Base-by-base conservation (phyloP, 2,113 vertebrate species). In the Oncorhynchus gorbuscha region DNA sequence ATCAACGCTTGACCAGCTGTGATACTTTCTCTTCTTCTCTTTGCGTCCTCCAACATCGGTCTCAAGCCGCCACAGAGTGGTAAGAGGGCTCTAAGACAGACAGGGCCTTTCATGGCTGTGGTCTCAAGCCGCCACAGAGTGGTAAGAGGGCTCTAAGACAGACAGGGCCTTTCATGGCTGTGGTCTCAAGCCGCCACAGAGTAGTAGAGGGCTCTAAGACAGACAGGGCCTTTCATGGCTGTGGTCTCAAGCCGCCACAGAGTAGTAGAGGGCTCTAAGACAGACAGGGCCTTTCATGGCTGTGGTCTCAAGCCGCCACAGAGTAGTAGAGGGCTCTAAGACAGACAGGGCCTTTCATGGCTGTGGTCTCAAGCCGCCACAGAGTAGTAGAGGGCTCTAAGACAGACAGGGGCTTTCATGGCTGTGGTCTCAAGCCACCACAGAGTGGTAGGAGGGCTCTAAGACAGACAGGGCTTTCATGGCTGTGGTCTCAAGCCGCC, bases 391-490 rank as follows among this genome's bases (percentile, higher is more conserved):
- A 12, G 39, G 18, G 12, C 45, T 80, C 48, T 18, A 74, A 77
- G 90, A 93, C 89, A 91, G 87, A 92, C 85, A 74, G 35, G 74
- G 75, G 69, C 91, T 94, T 92, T 89, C 87, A 89, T 83, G 78
- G 77, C n/a, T 62, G 24, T 14, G 3, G 14, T 55, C 51, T 16
- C 13, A 55, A 0, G 79, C 80, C 64, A n/a, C 7, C 59, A 20
- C 48, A 5, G 51, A 86, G 82, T 91, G 90, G 89, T 75, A 87
- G 84, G 82, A 12, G 45, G 18, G 12, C 45, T 80, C 51, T 18
- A 74, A 77, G 90, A 93, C 89, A 91, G 87, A 92, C 85, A 74
- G 35, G 75, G 69, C 91, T 94, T 92, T 89, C 87, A 89, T 83
- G 78, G 77, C n/a, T 62, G 24, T 14, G 3, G 14, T 55, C 51